Evolutionary conservation across 2,113 vertebrate species (phyloP), one percentile per base, ranked within the genome.

Genomic region (Syngnathoides biaculeatus): DNA sequence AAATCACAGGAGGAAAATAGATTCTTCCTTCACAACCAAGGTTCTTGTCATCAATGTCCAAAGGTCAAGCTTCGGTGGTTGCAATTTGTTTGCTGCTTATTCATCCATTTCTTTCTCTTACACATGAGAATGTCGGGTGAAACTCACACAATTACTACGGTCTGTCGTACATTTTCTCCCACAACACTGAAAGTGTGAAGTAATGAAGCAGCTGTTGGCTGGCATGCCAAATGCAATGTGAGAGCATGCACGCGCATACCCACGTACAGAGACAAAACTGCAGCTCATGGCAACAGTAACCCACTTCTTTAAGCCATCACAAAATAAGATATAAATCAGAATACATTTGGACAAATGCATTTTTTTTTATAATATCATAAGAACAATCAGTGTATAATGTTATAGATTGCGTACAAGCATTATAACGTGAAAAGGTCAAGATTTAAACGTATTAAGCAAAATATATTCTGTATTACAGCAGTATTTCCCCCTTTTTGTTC

Each of bases 161-260:
- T 78, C 82, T 83, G 85, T 83, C 87, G 83, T 86, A 88, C 81
- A 86, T 89, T 86, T 83, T 81, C 82, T 91, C 83, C 83, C 82
- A 88, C 85, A 83, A 83, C 81, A 83, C 81, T 75, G 61, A 84
- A 73, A 87, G 84, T 80, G 79, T 67, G 82, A 87, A 85, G 85
- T 87, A 85, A 84, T 77, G 79, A 82, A 85, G 87, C 87, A 88
- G 86, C 89, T 88, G 87, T 83, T 86, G 87, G 72, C 70, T 78
- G 79, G 86, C 89, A 86, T 86, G 80, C 85, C 82, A 86, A 91
- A 86, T 77, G 78, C 79, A 68, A 80, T 26, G 48, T 14, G 26
- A 73, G 43, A 72, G 71, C 30, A 35, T 35, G 30, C 12, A 27
- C 77, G 42, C 76, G 72, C 75, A 78, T 26, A 58, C 17, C 26